Percentiles rank a stretch among this genome's conserved stretches.
Evolutionary conservation across 2,797 vertebrate genomes (phyloP).

Genomic region (Erpetoichthys calabaricus): DNA sequence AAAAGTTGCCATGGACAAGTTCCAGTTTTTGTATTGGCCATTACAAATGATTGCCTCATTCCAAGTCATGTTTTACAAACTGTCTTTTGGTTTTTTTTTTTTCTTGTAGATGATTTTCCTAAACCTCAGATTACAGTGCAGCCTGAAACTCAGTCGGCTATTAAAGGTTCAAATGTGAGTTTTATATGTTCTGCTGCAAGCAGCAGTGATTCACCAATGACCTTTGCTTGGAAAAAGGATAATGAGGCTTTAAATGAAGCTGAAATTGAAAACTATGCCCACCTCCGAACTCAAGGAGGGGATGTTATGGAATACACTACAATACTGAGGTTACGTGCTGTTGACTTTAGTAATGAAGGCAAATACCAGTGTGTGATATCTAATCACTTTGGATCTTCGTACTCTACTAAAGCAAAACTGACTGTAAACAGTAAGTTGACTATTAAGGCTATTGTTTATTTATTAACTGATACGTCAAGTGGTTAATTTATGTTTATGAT

Average conservation of each 20-base stretch:
- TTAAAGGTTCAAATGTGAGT: slow-evolving; percentile 80
- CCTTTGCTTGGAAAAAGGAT: slow-evolving; percentile 97
- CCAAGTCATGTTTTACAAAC: background rate
- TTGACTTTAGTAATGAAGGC: slow-evolving; percentile 80
- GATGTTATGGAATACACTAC: slow-evolving; percentile 88
- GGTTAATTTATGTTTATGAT: too few relatives aligned
- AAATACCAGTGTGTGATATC: slow-evolving; percentile 96
- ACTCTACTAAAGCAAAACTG: slow-evolving; percentile 87
- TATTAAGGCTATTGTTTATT: slow-evolving; percentile 10
- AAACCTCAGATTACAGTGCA: slow-evolving; percentile 94
- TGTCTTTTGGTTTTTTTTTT: slow-evolving; percentile 17
- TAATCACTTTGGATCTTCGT: slow-evolving; percentile 93
- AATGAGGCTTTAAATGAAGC: slow-evolving; percentile 75
- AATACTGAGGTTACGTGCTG: slow-evolving; percentile 64
- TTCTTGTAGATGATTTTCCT: slow-evolving; percentile 79
- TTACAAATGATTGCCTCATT: background rate
- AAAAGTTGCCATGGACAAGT: too few relatives aligned
- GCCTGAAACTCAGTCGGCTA: slow-evolving; percentile 84
- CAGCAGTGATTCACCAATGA: slow-evolving; percentile 95
- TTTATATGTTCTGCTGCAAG: slow-evolving; percentile 90
- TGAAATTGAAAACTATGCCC: slow-evolving; percentile 85
- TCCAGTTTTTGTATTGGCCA: too few relatives aligned
- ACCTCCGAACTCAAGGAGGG: slow-evolving; percentile 65
- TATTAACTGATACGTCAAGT: background rate
- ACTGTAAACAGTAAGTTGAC: slow-evolving; percentile 82